Percentiles rank a stretch among this genome's conserved stretches.
Evolutionary conservation across 2,888 invertebrate genomes (phyloP).

Genomic region (Scaeva pyrastri): DNA sequence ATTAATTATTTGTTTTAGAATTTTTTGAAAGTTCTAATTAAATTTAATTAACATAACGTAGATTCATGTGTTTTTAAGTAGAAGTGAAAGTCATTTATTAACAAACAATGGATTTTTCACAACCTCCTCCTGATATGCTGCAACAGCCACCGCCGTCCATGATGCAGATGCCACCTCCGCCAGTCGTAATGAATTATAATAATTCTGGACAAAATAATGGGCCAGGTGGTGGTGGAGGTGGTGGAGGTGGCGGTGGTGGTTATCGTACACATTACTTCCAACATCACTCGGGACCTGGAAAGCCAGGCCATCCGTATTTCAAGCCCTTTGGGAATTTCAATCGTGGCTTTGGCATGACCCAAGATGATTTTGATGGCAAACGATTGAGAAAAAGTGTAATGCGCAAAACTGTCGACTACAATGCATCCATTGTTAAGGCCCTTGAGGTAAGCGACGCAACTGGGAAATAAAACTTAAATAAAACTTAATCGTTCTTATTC

Average conservation of each 20-base stretch:
- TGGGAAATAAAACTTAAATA: background rate
- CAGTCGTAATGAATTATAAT: slow-evolving; percentile 59
- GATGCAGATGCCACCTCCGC: slow-evolving; percentile 78
- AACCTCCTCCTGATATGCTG: slow-evolving; percentile 80
- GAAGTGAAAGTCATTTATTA: slow-evolving; percentile 32
- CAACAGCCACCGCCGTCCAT: slow-evolving; percentile 80
- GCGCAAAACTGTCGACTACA: slow-evolving; percentile 99
- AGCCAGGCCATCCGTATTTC: slow-evolving; percentile 82
- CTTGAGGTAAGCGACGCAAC: slow-evolving; percentile 88
- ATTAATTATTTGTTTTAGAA: slow-evolving; percentile 28
- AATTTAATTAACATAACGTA: background rate
- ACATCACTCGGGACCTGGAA: slow-evolving; percentile 81
- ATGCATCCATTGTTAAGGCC: slow-evolving; percentile 96
- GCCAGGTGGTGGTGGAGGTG: slow-evolving; percentile 40
- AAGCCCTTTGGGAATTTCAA: slow-evolving; percentile 83
- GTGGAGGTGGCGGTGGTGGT: slow-evolving; percentile 77
- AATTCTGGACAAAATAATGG: slow-evolving; percentile 68
- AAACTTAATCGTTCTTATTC: background rate
- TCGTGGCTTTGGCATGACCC: slow-evolving; percentile 87
- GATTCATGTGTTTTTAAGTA: slow-evolving; percentile 48
- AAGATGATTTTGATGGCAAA: slow-evolving; percentile 98
- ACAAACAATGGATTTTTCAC: slow-evolving; percentile 78
- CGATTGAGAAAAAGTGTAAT: slow-evolving; percentile 97
- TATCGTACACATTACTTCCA: slow-evolving; percentile 81
- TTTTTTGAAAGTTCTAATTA: slow-evolving; percentile 10